phyloP scores from a whole-genome alignment of 2,113 vertebrate genomes.

The Tylochromis polylepis region DNA sequence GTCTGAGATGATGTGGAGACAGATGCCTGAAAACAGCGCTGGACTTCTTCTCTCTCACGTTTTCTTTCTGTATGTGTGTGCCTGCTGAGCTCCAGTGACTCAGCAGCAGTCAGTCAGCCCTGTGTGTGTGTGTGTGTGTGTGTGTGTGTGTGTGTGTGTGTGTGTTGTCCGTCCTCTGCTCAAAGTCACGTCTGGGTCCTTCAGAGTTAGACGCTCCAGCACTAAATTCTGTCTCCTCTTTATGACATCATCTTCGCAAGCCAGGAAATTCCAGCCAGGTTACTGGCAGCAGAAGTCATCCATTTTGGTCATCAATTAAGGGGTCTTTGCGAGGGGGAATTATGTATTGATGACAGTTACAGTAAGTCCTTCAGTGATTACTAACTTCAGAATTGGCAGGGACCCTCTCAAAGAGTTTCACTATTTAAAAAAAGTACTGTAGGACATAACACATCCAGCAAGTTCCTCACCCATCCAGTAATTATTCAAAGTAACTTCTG shows the following conservation, averaged over 20 bases:
- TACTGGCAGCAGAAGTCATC: slow-evolving; percentile 11
- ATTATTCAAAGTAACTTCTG: background rate
- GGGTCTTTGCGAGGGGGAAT: slow-evolving; percentile 60
- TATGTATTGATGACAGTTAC: background rate
- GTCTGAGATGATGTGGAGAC: background rate
- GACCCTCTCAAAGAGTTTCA: background rate
- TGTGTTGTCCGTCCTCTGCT: slow-evolving; percentile 28
- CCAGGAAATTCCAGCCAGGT: slow-evolving; percentile 44
- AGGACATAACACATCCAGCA: background rate
- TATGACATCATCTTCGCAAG: slow-evolving; percentile 44
- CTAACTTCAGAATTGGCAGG: background rate
- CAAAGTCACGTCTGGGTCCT: slow-evolving; percentile 62
- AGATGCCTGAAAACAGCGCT: background rate
- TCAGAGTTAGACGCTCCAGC: slow-evolving; percentile 35
- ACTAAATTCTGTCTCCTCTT: slow-evolving; percentile 41
- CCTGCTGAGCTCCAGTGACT: slow-evolving; percentile 58
- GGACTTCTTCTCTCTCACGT: slow-evolving; percentile 17
- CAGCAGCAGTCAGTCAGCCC: slow-evolving; percentile 55
- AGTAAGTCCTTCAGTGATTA: background rate
- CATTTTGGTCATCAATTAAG: background rate
- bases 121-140: slow-evolving; percentile 20
- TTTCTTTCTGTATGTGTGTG: slow-evolving; percentile 11
- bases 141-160: background rate
- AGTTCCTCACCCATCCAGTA: slow-evolving; percentile 17
- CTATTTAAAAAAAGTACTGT: background rate